A percentile compares a stretch with the other conserved stretches of the same genome.
These are phyloP conservation scores for Onychorhynchus coronatus DNA, from an alignment of 2,113 vertebrate species.

Conservation along the genomic window DNA sequence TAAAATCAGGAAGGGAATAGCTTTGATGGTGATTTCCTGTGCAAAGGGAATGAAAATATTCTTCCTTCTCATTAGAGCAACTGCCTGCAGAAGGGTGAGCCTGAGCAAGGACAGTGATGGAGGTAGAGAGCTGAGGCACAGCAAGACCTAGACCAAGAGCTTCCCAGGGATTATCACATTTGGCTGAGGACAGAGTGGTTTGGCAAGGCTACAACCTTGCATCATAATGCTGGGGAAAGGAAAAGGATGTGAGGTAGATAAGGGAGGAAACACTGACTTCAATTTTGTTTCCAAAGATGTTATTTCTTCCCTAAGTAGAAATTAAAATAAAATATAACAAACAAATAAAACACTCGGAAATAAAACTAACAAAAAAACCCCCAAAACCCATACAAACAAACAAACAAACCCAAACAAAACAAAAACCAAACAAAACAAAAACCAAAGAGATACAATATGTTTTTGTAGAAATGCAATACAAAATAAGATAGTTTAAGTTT, in stretches of 20 bases:
- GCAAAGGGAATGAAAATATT: not conserved
- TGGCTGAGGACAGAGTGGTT: not conserved
- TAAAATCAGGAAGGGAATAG: not conserved
- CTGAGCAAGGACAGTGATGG: not conserved
- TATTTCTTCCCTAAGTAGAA: not conserved
- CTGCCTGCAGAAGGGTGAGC: not conserved
- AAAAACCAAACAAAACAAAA: fast-evolving
- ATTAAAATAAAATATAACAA: not conserved
- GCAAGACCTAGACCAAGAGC: not conserved
- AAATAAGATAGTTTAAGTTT: not conserved
- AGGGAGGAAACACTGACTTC: not conserved
- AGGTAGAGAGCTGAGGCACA: not conserved
- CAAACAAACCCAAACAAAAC: not conserved
- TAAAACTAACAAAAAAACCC: not conserved
- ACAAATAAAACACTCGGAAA: no score
- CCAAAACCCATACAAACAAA: not conserved
- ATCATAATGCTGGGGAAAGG: not conserved
- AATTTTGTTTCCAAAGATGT: not conserved
- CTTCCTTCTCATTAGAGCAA: not conserved
- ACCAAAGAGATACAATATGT: no score
- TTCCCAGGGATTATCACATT: slow-evolving; percentile 2
- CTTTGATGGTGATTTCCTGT: not conserved
- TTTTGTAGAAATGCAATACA: not conserved
- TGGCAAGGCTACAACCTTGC: not conserved
- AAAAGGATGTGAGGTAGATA: not conserved